Base-by-base conservation (phyloP, 2,113 vertebrate species). In the Pachycephala philippinensis region DNA sequence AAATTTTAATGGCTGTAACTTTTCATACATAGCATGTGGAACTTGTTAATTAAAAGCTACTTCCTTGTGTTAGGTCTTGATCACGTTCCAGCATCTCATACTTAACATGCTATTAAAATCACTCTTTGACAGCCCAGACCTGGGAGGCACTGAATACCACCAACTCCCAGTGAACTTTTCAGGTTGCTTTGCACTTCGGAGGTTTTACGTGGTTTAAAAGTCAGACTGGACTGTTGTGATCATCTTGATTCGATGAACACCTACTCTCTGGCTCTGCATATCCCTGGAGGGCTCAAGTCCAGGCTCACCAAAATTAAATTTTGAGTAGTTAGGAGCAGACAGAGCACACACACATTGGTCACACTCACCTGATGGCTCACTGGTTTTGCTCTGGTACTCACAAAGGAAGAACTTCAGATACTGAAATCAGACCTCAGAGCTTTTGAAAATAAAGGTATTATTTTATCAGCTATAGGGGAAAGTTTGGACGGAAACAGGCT, bases 41-140 rank as follows among this genome's bases (percentile, higher is more conserved):
- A 96, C 90, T 93, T 84, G 71, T 97, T 97, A 95, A 97, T 96
- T 94, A 94, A 94, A 93, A 95, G 59, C 71, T 86, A 92, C 78
- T 92, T 96, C 93, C 95, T 91, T 96, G 63, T 91, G 83, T 84
- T 97, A 52, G 90, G 72, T 95, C 90, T 93, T 95, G 90, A 93
- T 96, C 85, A 70, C 0, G 0, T 92, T 95, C 95, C 93, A 96
- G 83, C 79, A 56, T 88, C 75, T 85, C 83, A 80, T 77, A 90
- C 63, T 93, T 92, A 95, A 84, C 70, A n/a, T 80, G 39, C 64
- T 93, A 71, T 77, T 96, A 96, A 96, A 96, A 90, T 42, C 35
- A 60, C 7, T 92, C 42, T 84, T 75, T 90, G 90, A 93, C 93
- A 95, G 74, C 85, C 61, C 54, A 81, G 52, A 75, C 35, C 80